phyloP scores from a whole-genome alignment of 2,113 vertebrate genomes.

The Romanogobio albipinnatus region DNA sequence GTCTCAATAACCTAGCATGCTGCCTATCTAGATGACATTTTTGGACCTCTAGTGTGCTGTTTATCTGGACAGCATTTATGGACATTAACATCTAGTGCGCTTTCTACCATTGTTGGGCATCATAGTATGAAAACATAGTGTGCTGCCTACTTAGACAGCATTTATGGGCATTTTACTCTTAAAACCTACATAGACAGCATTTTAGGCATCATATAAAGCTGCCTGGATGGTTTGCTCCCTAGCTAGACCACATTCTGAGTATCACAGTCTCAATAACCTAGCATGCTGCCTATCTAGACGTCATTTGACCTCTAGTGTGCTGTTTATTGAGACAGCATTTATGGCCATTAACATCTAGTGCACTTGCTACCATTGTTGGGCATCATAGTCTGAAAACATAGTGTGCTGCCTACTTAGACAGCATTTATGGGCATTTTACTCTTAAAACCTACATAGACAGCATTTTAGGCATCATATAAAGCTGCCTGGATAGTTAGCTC shows the following conservation, averaged over 20 bases:
- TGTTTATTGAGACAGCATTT: too few species aligned
- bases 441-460: too few species aligned
- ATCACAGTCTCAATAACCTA: background rate
- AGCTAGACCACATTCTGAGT: background rate
- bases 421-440: too few species aligned
- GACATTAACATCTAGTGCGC: background rate
- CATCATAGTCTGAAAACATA: too few species aligned
- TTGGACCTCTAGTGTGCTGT: background rate
- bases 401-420: too few species aligned
- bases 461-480: too few species aligned
- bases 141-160: background rate
- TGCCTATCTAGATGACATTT: background rate
- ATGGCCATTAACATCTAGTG: too few species aligned
- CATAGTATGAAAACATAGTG: background rate
- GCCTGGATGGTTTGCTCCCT: background rate
- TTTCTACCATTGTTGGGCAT: background rate
- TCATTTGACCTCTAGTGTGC: background rate
- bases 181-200: too few species aligned
- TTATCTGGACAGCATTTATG: background rate
- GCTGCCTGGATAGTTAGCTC: background rate
- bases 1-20: background rate
- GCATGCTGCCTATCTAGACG: background rate
- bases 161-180: too few species aligned
- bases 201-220: too few species aligned
- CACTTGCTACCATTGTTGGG: too few species aligned